Evolutionary conservation across 2,888 invertebrate species (phyloP), one percentile per base, ranked within the genome.

Genomic region (Polyommatus icarus): DNA sequence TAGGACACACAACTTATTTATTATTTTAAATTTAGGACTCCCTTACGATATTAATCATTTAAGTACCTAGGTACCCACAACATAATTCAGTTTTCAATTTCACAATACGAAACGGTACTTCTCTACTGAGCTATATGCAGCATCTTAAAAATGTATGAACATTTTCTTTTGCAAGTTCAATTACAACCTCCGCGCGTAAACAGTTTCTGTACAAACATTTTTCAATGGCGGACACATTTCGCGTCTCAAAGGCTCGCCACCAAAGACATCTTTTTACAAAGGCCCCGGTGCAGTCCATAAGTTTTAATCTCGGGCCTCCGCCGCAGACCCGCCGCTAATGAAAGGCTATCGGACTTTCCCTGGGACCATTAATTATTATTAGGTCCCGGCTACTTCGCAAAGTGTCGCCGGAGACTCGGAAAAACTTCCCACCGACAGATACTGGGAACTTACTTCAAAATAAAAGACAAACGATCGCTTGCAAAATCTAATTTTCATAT

Each of bases 311-410:
- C 87, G 87, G 83, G 83, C 88, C 86, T 85, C 85, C 85, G 86
- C 86, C 83, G 85, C 29, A 85, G 88, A 85, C 89, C 87, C 89
- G 86, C 87, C 89, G 85, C 90, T 93, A 94, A 93, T 93, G 93
- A 93, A 93, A 94, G 93, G 93, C 92, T 93, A 93, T 93, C 92
- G 91, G 91, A 88, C 90, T 91, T 92, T 90, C 90, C 87, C 89
- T 88, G 87, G 83, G 85, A 84, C 92, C 93, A 94, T 93, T 94
- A 91, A 92, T 93, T 93, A 93, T 93, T 93, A 93, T 93, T 93
- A 93, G 90, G 89, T 87, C 86, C 85, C 86, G 87, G 85, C 84
- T 90, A 91, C 89, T 91, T 90, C 83, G 81, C 85, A 83, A 85
- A 84, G 87, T 88, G 86, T 88, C 89, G 85, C 87, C 89, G 87